Evolutionary conservation across 1,140 invertebrate genomes (phyloP), one percentile per base, ranked within the genome.

Genomic region (Ganaspis sp.): DNA sequence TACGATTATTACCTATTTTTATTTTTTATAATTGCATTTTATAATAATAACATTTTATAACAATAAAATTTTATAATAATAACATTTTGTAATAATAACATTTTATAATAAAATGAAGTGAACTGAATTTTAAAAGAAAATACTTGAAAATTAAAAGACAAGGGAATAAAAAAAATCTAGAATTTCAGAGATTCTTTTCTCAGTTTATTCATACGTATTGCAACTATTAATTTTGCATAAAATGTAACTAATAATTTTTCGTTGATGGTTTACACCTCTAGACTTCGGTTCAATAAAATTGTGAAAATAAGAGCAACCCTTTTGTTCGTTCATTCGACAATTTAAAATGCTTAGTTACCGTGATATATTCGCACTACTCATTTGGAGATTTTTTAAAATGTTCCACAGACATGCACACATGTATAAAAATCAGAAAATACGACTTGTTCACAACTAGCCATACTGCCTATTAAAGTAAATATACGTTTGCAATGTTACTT

Each of bases 351-450:
- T 29, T 29, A 29, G 12, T 64, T 34, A 64, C 58, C 26, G 26
- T n/a, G 58, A 64, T 64, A 64, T 64, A 64, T 64, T 26, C 15
- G 58, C 29, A 29, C 4, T 29, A 29, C 29, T 29, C 23, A 64
- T 15, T 64, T 26, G 23, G 23, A 64, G n/a, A 15, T 64, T 64
- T 64, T 54, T 21, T 49, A 17, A 17, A n/a, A 64, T 64, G 21
- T n/a, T 34, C 29, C 58, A 64, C 58, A 64, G 58, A 11, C 58
- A 64, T 64, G 23, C 58, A 64, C 23, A 34, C 58, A 76, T 70
- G 77, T 79, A 79, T 79, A 79, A 79, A 79, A 79, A 79, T 79
- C 77, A 79, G 64, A 79, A 79, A 79, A 79, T 79, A 79, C 71
- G 70, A 73, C 74, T 75, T 70, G 45, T 75, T 75, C 77, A 73